Percentiles rank a stretch among this genome's conserved stretches.
phyloP scores from a whole-genome alignment of 2,797 vertebrate species.

The Brotula barbata region DNA sequence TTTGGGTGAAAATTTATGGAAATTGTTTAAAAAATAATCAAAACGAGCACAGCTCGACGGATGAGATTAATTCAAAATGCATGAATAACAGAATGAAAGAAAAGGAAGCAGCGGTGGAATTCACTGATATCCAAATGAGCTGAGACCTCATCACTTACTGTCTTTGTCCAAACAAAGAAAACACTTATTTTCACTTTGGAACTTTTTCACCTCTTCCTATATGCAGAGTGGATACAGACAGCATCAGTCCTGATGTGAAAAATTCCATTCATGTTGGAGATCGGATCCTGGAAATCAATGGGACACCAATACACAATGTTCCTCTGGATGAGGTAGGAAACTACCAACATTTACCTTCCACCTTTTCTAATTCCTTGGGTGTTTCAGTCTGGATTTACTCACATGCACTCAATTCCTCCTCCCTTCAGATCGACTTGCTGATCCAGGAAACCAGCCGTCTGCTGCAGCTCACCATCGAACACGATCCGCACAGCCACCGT shows the following conservation, averaged over 20 bases:
- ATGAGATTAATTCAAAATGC: constrained; percentile 45
- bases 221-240: constrained; percentile 88
- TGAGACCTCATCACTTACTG: constrained; percentile 16
- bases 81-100: constrained; percentile 18
- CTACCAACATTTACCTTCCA: neutral
- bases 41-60: constrained; percentile 14
- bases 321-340: constrained; percentile 93
- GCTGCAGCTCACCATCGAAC: constrained; percentile 95
- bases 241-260: constrained; percentile 96
- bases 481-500: constrained; percentile 85
- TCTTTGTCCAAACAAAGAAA: neutral
- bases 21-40: no score
- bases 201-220: no score
- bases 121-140: constrained; percentile 39
- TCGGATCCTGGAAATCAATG: constrained; percentile 96
- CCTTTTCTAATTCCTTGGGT: no score
- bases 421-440: constrained; percentile 88
- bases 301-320: constrained; percentile 92
- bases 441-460: constrained; percentile 94
- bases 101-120: constrained; percentile 14
- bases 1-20: no score
- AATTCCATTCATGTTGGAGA: constrained; percentile 96
- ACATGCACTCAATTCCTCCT: no score
- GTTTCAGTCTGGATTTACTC: no score
- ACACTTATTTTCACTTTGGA: no score